These are phyloP conservation scores for Metalampra italica DNA, from an alignment of 2,888 invertebrate genomes.

Conservation along the genomic window DNA sequence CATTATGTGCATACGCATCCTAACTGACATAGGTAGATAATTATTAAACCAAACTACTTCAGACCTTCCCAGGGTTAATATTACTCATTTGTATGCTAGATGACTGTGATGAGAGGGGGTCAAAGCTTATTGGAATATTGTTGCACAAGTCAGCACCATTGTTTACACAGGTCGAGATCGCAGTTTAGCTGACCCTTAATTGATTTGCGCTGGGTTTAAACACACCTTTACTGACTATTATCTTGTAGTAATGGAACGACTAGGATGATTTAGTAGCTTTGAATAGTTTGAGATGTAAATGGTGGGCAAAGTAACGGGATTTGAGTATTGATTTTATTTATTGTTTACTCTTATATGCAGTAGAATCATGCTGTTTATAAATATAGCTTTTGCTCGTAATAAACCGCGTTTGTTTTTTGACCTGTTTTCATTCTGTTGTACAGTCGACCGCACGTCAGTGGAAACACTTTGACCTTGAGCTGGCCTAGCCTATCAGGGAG, in stretches of 20 bases:
- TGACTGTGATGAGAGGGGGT: conserved; percentile 7
- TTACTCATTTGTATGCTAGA: not conserved
- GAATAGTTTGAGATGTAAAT: not conserved
- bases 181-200: conserved; percentile 54
- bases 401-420: no score
- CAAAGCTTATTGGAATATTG: conserved; percentile 19
- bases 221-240: conserved; percentile 36
- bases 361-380: not conserved
- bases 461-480: no score
- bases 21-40: not conserved
- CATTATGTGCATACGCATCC: no score
- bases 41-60: not conserved
- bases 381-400: no score
- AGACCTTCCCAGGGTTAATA: not conserved
- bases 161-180: conserved; percentile 47
- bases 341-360: not conserved
- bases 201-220: conserved; percentile 40
- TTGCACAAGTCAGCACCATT: conserved; percentile 43
- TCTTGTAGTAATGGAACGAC: conserved; percentile 25
- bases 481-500: no score
- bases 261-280: conserved; percentile 1
- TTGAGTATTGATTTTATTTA: not conserved
- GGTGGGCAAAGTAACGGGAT: not conserved
- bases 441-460: no score
- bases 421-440: no score